Evolutionary conservation across 30 jellyfish, hydroid and myxozoan genomes (phyloP).

Genomic region (Morbakka virulenta): DNA sequence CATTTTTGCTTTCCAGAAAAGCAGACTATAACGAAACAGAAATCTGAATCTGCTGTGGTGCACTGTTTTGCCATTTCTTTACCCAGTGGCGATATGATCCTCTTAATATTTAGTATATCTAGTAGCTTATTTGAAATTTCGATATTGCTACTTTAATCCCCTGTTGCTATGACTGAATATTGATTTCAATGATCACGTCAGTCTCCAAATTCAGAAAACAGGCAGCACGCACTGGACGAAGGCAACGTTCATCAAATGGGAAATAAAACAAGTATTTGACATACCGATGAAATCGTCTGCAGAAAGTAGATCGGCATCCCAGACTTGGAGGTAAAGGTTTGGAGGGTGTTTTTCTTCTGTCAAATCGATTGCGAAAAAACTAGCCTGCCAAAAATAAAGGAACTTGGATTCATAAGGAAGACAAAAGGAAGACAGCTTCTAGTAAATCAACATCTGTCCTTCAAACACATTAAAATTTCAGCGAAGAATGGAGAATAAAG

Average conservation of each 20-base stretch:
- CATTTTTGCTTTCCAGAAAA: too few relatives aligned
- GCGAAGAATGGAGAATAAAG: conserved; percentile 30
- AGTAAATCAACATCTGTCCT: conserved; percentile 49
- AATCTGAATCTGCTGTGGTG: too few relatives aligned
- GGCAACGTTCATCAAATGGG: not conserved
- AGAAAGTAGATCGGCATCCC: conserved; percentile 96
- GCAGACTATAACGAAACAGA: too few relatives aligned
- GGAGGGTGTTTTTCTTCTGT: conserved; percentile 95
- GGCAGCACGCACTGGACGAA: not conserved
- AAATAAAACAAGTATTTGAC: not conserved
- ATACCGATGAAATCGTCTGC: conserved; percentile 93
- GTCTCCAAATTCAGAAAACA: not conserved
- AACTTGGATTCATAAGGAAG: not conserved
- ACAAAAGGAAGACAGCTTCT: not conserved
- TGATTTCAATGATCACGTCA: not conserved
- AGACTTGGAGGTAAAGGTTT: conserved; percentile 82
- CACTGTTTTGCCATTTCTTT: too few relatives aligned
- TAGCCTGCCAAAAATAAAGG: conserved; percentile 47
- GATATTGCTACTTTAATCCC: too few relatives aligned
- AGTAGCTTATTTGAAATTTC: too few relatives aligned
- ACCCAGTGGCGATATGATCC: too few relatives aligned
- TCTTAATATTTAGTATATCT: too few relatives aligned
- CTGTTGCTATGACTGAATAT: not conserved
- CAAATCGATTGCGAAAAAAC: conserved; percentile 72
- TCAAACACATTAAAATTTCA: conserved; percentile 51